Evolutionary conservation across 92 coral and sea anemone genomes (phyloP).

Genomic region (Porites cylindrica): DNA sequence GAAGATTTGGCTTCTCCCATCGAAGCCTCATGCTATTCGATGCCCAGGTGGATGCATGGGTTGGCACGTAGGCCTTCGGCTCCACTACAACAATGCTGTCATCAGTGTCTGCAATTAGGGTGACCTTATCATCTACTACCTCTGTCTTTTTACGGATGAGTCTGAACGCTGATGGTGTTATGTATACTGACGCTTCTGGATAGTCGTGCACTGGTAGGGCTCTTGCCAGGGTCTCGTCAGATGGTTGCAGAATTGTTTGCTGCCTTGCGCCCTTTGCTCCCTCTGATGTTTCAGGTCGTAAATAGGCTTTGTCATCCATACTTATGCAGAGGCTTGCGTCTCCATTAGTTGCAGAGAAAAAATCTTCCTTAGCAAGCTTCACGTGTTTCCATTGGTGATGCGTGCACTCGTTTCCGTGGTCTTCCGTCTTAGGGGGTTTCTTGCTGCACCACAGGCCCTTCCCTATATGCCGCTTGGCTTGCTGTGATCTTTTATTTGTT

Average conservation of each 20-base stretch:
- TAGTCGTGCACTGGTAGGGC: constrained; percentile 53
- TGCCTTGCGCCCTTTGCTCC: constrained; percentile 43
- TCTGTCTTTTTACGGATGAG: constrained; percentile 37
- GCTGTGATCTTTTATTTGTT: constrained; percentile 38
- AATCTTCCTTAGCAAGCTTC: constrained; percentile 52
- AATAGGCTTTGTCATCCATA: constrained; percentile 57
- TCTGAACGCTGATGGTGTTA: constrained; percentile 49
- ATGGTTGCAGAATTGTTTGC: constrained; percentile 38
- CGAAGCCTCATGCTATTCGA: constrained; percentile 36
- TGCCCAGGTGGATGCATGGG: constrained; percentile 61
- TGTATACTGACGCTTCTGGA: constrained; percentile 53
- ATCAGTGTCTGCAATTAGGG: constrained; percentile 42
- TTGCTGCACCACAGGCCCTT: constrained; percentile 54
- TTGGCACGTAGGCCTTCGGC: constrained; percentile 52
- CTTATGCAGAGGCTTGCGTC: constrained; percentile 39
- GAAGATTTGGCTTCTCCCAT: constrained; percentile 59
- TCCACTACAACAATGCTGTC: constrained; percentile 51
- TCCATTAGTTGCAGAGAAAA: constrained; percentile 28
- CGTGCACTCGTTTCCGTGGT: constrained; percentile 47
- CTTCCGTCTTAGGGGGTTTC: constrained; percentile 51
- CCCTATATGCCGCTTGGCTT: constrained; percentile 56
- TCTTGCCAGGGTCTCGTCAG: constrained; percentile 45
- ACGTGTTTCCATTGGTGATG: constrained; percentile 48
- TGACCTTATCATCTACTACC: constrained; percentile 38
- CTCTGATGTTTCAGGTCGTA: constrained; percentile 64